phyloP scores from a whole-genome alignment of 2,113 vertebrate species.

The Chascanopsetta lugubris region DNA sequence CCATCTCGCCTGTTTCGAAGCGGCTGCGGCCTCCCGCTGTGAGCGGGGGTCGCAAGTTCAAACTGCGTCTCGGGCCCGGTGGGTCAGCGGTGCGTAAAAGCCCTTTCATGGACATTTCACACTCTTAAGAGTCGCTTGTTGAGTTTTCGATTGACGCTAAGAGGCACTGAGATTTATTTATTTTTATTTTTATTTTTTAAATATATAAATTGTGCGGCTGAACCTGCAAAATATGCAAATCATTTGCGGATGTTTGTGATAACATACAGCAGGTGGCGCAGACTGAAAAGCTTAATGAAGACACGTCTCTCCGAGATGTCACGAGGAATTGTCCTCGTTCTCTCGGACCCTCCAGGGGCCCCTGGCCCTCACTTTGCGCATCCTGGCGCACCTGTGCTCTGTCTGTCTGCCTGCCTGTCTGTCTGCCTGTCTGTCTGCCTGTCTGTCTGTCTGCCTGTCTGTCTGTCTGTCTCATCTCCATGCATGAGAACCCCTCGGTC shows the following conservation, averaged over 20 bases:
- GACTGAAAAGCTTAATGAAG: slow-evolving; percentile 11
- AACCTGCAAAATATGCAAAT: background rate
- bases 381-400: slow-evolving; percentile 15
- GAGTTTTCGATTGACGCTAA: slow-evolving; percentile 30
- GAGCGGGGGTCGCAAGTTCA: slow-evolving; percentile 90
- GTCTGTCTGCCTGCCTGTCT: slow-evolving; percentile 5
- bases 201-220: background rate
- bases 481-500: slow-evolving; percentile 45
- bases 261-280: slow-evolving; percentile 36
- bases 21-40: slow-evolving; percentile 79
- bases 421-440: slow-evolving; percentile 1
- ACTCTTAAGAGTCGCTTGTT: slow-evolving; percentile 13
- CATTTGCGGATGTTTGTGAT: background rate
- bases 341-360: background rate
- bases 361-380: slow-evolving; percentile 3
- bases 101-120: slow-evolving; percentile 47
- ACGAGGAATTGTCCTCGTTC: background rate
- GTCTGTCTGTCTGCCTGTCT: slow-evolving; percentile 10
- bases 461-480: too few relatives aligned
- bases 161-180: background rate
- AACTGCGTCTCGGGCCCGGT: slow-evolving; percentile 56
- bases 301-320: background rate
- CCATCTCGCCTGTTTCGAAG: slow-evolving; percentile 49
- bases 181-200: background rate
- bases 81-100: slow-evolving; percentile 50